Base-by-base conservation (phyloP, 2,113 vertebrate species). In the Apteryx mantelli region DNA sequence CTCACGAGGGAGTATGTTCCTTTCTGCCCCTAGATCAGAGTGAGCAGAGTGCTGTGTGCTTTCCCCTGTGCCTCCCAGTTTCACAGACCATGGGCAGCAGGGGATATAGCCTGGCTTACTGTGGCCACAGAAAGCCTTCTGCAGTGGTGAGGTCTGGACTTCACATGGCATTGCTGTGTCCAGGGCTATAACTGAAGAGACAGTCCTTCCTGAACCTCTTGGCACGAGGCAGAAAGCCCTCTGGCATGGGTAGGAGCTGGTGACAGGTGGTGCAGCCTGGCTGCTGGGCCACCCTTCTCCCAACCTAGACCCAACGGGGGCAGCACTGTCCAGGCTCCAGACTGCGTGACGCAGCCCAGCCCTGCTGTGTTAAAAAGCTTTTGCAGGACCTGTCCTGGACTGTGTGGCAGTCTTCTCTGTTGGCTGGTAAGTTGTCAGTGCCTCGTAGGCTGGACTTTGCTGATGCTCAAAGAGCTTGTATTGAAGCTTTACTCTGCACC, bases 231-330 rank as follows among this genome's bases (percentile, higher is more conserved):
- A 44, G 73, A 44, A 73, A 87, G 48, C 21, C 25, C 7, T 18
- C 50, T 73, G 71, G 28, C 18, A 7, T 78, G 15, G 26, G 1
- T 14, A 48, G 5, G 21, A 58, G 17, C 48, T 70, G n/a, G 19
- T 3, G 18, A 13, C 0, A 7, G 20, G 18, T 50, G 9, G 5
- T 71, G 10, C 20, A 7, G 0, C 1, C 12, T 65, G 30, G 4
- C 13, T 34, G 80, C n/a, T 48, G 68, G 38, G 28, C 7, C 56
- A 46, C 28, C 36, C 16, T 50, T 71, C n/a, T 81, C 28, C 34
- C 36, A 22, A 30, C 6, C 32, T 66, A 36, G 25, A 40, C 15
- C 9, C 20, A 19, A 0, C 11, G 1, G 13, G 28, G 36, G 64
- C 30, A 69, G 60, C 34, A 9, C 22, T 53, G 18, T 42, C 44